Conservation (phyloP, 2,113 vertebrate species). For the Brachypteracias leptosomus region DNA sequence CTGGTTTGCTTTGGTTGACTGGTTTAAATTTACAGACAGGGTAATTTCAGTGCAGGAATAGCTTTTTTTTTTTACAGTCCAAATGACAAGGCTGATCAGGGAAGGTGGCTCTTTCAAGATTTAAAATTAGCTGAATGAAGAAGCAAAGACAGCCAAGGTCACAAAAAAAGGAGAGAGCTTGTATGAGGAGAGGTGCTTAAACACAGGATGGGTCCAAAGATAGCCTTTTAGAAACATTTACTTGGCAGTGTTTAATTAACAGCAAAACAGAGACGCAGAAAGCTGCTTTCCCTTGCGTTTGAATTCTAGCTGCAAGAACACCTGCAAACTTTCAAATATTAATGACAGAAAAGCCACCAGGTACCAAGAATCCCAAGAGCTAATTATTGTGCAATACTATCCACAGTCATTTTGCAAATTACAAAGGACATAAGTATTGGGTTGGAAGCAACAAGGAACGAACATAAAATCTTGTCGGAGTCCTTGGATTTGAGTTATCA, state of each 20-base stretch:
- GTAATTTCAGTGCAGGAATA: background rate
- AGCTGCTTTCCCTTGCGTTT: background rate
- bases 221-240: background rate
- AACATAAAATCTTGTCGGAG: background rate
- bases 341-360: background rate
- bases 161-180: background rate
- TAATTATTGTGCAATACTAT: background rate
- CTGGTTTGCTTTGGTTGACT: background rate
- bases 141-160: background rate
- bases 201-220: rapidly evolving
- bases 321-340: background rate
- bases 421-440: background rate
- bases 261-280: background rate
- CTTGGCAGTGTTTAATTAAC: slow-evolving; percentile 24
- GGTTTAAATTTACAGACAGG: background rate
- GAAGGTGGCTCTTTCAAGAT: background rate
- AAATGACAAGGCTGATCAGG: background rate
- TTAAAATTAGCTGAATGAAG: background rate
- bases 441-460: background rate
- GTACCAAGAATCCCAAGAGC: background rate
- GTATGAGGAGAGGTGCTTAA: background rate
- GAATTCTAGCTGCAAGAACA: background rate
- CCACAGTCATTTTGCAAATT: background rate
- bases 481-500: background rate
- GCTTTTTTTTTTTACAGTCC: background rate